Evolutionary conservation across 1,140 invertebrate species (phyloP), one percentile per base, ranked within the genome.

Genomic region (Drosophila malerkotliana): DNA sequence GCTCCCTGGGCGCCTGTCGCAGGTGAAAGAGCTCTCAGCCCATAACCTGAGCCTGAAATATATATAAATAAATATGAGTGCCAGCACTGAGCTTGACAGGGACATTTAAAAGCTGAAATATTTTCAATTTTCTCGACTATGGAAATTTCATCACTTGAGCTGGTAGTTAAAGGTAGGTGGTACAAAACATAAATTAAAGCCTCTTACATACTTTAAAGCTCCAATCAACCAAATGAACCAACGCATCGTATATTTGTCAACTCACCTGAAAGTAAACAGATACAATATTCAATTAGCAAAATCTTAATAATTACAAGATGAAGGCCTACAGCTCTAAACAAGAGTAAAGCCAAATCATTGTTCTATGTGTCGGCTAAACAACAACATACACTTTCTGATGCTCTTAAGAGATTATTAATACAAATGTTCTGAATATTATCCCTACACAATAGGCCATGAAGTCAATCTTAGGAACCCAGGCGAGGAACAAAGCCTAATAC

Each of bases 251-350:
- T 9, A 39, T 55, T 47, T 28, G 39, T 39, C 26, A 34, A 83
- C 79, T 82, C 44, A 82, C 79, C 79, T 82, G 79, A 18, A 82
- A 83, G 34, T 15, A 72, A 62, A 60, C 26, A 63, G 71, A 45
- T 14, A 18, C 8, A 30, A 59, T 39, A 58, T 52, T 54, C 48
- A 75, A 57, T 74, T 57, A 75, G 72, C 15, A 72, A 53, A 57
- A 71, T 5, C 45, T 48, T 53, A 59, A 49, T 48, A 48, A 54
- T 48, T 74, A 14, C 9, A 58, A 48, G 24, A 28, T 26, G 21
- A 1, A 15, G n/a, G 10, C 14, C 34, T 37, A 47, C 47, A 53
- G 52, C 62, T 30, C 21, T 66, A 21, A 62, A 51, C 45, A 52
- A 52, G 52, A 9, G 18, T 15, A 5, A 41, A 30, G 64, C 12